phyloP scores from a whole-genome alignment of 2,888 invertebrate species.

The Eurois occulta region DNA sequence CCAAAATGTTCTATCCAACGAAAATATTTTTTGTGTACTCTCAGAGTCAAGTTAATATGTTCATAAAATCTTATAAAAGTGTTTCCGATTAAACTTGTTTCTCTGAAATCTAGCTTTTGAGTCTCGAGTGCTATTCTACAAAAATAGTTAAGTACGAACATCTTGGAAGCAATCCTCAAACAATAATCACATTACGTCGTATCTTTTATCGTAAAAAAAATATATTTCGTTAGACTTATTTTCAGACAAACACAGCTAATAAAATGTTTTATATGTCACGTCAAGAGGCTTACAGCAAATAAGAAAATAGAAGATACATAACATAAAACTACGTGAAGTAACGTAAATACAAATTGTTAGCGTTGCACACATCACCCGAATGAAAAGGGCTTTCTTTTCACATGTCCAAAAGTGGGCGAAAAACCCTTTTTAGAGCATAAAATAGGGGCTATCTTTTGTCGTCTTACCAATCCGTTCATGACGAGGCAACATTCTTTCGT shows the following conservation, averaged over 20 bases:
- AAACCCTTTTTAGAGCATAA: slow-evolving; percentile 4
- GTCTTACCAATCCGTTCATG: slow-evolving; percentile 5
- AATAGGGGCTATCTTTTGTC: slow-evolving; percentile 1
- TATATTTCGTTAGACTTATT: not conserved
- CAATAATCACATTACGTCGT: not conserved
- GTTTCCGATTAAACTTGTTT: not conserved
- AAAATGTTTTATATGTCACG: slow-evolving; percentile 8
- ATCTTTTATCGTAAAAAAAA: slow-evolving; percentile 6
- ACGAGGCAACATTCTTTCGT: slow-evolving; percentile 8
- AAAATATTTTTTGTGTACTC: not conserved
- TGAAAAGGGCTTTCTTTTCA: slow-evolving; percentile 12
- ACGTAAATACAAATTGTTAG: slow-evolving; percentile 5
- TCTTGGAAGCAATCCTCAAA: not conserved
- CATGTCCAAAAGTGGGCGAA: not conserved
- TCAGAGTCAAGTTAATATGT: not conserved
- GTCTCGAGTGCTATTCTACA: not conserved
- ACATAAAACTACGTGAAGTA: not conserved
- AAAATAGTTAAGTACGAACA: not conserved
- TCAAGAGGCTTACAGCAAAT: not conserved
- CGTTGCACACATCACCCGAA: not conserved
- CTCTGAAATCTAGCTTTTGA: not conserved
- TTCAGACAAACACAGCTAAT: not conserved
- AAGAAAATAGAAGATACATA: not conserved
- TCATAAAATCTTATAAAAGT: not conserved
- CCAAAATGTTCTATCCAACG: not conserved